Percentiles rank a stretch among this genome's conserved stretches.
Evolutionary conservation across 1,140 invertebrate species (phyloP).

Genomic region (Platyscapa corneri): DNA sequence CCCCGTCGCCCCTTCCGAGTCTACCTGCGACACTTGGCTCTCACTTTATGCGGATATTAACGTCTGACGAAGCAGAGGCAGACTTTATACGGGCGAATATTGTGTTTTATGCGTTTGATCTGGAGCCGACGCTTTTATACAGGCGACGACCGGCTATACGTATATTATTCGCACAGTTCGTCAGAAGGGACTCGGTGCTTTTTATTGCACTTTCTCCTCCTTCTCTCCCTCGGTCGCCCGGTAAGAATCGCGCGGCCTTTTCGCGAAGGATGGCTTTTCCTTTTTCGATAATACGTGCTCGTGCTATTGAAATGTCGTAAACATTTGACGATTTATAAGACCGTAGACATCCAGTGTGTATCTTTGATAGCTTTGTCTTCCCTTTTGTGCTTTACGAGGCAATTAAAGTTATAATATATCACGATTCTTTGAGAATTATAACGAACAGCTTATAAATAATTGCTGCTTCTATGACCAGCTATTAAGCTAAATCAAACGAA

Average conservation of each 20-base stretch:
- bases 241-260: background rate
- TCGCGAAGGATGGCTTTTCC: background rate
- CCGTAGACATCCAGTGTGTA: background rate
- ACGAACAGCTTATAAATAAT: background rate
- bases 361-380: background rate
- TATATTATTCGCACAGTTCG: slow-evolving; percentile 9
- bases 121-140: slow-evolving; percentile 16
- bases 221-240: background rate
- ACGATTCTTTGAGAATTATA: background rate
- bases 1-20: background rate
- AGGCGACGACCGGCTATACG: background rate
- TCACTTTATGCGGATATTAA: slow-evolving; percentile 23
- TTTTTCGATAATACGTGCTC: background rate
- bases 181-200: background rate
- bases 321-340: background rate
- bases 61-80: background rate
- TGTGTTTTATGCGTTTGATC: slow-evolving; percentile 24
- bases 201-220: slow-evolving; percentile 10
- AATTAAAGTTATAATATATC: background rate
- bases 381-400: background rate
- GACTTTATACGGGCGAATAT: background rate
- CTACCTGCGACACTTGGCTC: background rate
- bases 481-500: background rate
- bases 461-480: background rate
- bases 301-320: background rate